These are phyloP conservation scores for Dromococcyx pavoninus DNA, from an alignment of 2,797 vertebrate species.

Conservation along the genomic window DNA sequence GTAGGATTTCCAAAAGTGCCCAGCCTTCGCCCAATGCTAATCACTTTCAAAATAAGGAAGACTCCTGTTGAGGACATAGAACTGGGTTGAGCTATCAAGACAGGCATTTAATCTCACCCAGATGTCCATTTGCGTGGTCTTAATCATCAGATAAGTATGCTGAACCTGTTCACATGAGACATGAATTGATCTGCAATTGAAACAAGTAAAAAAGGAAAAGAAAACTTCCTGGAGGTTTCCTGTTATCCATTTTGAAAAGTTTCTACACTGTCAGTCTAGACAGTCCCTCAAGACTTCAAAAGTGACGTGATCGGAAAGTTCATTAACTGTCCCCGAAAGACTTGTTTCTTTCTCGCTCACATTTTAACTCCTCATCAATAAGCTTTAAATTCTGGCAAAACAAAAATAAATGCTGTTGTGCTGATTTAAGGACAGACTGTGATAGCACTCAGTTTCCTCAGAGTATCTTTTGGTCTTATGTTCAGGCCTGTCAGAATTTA, in stretches of 20 bases:
- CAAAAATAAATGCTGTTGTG: background rate
- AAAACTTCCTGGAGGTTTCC: background rate
- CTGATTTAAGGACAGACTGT: background rate
- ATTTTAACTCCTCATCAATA: background rate
- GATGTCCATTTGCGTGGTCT: background rate
- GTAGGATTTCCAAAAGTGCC: background rate
- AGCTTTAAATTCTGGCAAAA: background rate
- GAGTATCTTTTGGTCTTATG: background rate
- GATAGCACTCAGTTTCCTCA: background rate
- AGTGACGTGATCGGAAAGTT: background rate
- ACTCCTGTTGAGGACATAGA: background rate
- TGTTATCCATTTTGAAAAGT: slow-evolving; percentile 10
- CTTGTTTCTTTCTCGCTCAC: background rate
- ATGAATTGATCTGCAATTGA: background rate
- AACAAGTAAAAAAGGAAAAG: background rate
- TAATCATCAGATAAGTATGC: background rate
- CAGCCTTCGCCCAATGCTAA: background rate
- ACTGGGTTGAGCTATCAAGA: background rate
- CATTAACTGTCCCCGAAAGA: background rate
- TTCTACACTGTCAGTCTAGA: background rate
- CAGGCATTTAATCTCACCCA: background rate
- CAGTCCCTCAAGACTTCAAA: background rate
- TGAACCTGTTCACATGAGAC: background rate
- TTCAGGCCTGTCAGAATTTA: background rate
- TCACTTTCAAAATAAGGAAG: background rate